Evolutionary conservation across 2,888 invertebrate genomes (phyloP), one percentile per base, ranked within the genome.

Genomic region (Mamestra brassicae): DNA sequence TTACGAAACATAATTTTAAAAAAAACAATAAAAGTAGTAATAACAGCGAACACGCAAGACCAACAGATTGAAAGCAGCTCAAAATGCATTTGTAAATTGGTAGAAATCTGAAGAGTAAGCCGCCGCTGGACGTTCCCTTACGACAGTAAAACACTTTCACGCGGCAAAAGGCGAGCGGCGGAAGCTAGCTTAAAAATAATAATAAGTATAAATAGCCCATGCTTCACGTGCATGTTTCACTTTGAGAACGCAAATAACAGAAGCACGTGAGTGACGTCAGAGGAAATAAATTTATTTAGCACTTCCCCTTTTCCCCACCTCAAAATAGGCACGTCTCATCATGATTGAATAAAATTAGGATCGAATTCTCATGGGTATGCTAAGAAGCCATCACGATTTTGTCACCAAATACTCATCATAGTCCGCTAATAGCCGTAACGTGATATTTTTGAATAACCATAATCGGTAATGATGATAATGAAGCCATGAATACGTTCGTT

Each of bases 341-440:
- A 66, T 76, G 82, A 66, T 65, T 34, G 38, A 8, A 10, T 26
- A 52, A 34, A 60, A 65, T 55, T 17, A n/a, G 52, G 34, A 34
- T 8, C 38, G n/a, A 66, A 57, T 78, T 64, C 11, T 64, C 67
- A 78, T 61, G n/a, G 2, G 15, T 61, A 64, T 60, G 79, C 15
- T 82, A 80, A 82, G n/a, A 61, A 42, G 55, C 8, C 45, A 73
- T 84, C 84, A 83, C 84, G 84, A 76, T 58, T 76, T 76, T 55
- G 36, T 66, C 67, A 65, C 63, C 60, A 63, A 79, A 76, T 62
- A 70, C 3, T 34, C 50, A 64, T 71, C 62, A 57, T n/a, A 42
- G 36, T 50, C 60, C 61, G 55, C 66, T 82, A 80, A 79, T 78
- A 45, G 62, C 47, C 34, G 6, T 71, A 67, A 45, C 71, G 42